Base-by-base conservation (phyloP, 2,113 vertebrate species). In the Argyrosomus japonicus region DNA sequence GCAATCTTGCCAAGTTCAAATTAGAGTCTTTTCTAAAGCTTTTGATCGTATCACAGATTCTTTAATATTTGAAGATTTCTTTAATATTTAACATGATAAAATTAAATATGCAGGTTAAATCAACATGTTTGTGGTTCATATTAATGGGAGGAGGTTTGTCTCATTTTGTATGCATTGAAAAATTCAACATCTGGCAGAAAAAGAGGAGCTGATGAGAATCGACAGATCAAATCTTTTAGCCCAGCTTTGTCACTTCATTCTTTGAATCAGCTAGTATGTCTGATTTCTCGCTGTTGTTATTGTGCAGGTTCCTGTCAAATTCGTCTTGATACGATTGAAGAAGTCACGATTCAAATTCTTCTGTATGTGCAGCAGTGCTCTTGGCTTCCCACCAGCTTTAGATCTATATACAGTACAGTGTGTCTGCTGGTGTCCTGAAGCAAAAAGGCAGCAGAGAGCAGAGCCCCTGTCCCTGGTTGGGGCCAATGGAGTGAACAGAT, bases 401-500 rank as follows among this genome's bases (percentile, higher is more conserved):
- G 51, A 79, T 68, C 65, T 58, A 17, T 56, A 19, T 19, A 5
- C 75, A 43, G 48, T 3, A 1, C 36, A 14, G 27, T 17, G 47
- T 19, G 62, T 68, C 6, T 76, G 69, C 51, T 15, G n/a, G 25
- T 58, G 56, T 29, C 77, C 71, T 62, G 61, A 47, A 72, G 87
- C 74, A 23, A 15, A 62, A 45, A 61, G 63, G 45, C 73, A 61
- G 63, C 47, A 58, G 29, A 43, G 58, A 84, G 77, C 56, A n/a
- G 36, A 19, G 71, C 8, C 29, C 43, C 15, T 4, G 17, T n/a
- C 51, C 68, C 86, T 87, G 67, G 81, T 17, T n/a, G 85, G 64
- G 61, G 65, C 69, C 83, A 62, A 74, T 68, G 84, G 82, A 85
- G 73, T 85, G 85, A 87, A 72, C 67, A 77, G 67, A 85, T 82